phyloP scores from a whole-genome alignment of 1,140 invertebrate genomes.

The Ceratina australensis region DNA sequence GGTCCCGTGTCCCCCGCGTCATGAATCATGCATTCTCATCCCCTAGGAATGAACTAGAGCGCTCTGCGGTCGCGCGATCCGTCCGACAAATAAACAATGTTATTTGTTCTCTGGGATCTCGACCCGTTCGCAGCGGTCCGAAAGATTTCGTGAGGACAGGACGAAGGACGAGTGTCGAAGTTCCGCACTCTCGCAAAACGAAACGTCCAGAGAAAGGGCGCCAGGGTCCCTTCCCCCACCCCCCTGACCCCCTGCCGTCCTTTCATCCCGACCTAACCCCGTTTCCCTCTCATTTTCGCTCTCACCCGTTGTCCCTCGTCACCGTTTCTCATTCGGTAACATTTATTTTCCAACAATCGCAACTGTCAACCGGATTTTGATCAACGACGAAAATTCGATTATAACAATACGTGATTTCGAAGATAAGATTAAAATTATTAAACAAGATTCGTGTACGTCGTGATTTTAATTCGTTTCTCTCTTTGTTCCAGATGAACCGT shows the following conservation, averaged over 20 bases:
- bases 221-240: background rate
- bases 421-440: too few species aligned
- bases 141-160: constrained; percentile 51
- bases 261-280: background rate
- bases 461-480: constrained; percentile 48
- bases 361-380: constrained; percentile 63
- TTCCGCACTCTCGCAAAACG: constrained; percentile 54
- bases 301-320: background rate
- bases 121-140: constrained; percentile 53
- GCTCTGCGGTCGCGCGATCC: constrained; percentile 57
- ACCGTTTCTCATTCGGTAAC: constrained; percentile 1
- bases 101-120: constrained; percentile 68
- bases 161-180: constrained; percentile 44
- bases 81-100: constrained; percentile 76
- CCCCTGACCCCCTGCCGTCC: background rate
- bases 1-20: constrained; percentile 63
- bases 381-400: too few species aligned
- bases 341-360: constrained; percentile 50
- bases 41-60: constrained; percentile 62
- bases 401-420: too few species aligned
- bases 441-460: too few species aligned
- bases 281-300: background rate
- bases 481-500: constrained; percentile 97
- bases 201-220: constrained; percentile 26
- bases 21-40: constrained; percentile 75